Evolutionary conservation across 1,140 invertebrate genomes (phyloP), one percentile per base, ranked within the genome.

Genomic region (Propsilocerus akamusi): DNA sequence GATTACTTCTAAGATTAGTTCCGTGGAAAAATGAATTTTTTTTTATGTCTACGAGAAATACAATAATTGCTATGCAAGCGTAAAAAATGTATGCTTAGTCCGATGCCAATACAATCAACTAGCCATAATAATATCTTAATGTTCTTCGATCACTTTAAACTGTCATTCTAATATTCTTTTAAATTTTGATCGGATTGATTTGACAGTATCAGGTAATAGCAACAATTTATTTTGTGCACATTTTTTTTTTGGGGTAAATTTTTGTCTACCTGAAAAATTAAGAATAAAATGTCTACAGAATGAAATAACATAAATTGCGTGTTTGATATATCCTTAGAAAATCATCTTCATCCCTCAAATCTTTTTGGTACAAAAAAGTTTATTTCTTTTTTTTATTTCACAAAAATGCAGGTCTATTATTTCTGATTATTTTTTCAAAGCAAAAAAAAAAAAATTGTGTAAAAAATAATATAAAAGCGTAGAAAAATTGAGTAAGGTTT

Each of bases 401-500:
- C 34, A 41, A 20, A 41, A 30, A 30, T 30, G n/a, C n/a, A n/a
- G n/a, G n/a, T n/a, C n/a, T n/a, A n/a, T n/a, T n/a, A n/a, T n/a
- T n/a, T n/a, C n/a, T n/a, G n/a, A n/a, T n/a, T n/a, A n/a, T n/a
- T n/a, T n/a, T n/a, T n/a, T n/a, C n/a, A n/a, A n/a, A n/a, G n/a
- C n/a, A n/a, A n/a, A n/a, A n/a, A n/a, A n/a, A n/a, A n/a, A n/a
- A n/a, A n/a, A n/a, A n/a, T n/a, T n/a, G n/a, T n/a, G n/a, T n/a
- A 30, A 30, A 30, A 7, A 4, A 11, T 30, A 8, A 37, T 17
- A 41, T 41, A 41, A 41, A 17, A n/a, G n/a, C n/a, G n/a, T n/a
- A n/a, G n/a, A n/a, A n/a, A 41, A 41, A 41, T 41, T 41, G 34
- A 41, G 34, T 41, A 41, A 41, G 34, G 34, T 41, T 41, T 41